Conservation (phyloP, 2,888 invertebrate species). For the Rhingia campestris region DNA sequence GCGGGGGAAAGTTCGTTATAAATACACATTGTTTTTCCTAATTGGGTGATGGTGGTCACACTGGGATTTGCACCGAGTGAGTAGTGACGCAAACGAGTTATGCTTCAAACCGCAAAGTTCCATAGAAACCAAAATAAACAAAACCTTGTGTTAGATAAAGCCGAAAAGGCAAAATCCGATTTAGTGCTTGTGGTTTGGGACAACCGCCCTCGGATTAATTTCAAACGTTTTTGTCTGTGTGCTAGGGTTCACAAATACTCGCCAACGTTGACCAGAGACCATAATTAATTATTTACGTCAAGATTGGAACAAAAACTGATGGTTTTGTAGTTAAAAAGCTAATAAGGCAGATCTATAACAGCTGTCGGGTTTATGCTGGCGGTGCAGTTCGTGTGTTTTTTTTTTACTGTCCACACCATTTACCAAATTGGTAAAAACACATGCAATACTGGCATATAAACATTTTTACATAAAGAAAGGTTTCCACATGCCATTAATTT, state of each 20-base stretch:
- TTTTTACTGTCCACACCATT: too few relatives aligned
- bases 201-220: constrained; percentile 19
- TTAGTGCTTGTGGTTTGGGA: constrained; percentile 16
- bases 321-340: too few relatives aligned
- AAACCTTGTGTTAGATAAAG: constrained; percentile 12
- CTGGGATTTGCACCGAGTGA: not conserved
- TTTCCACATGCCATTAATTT: too few relatives aligned
- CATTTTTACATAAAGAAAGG: too few relatives aligned
- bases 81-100: constrained; percentile 2
- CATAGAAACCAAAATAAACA: constrained; percentile 41
- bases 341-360: too few relatives aligned
- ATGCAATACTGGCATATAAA: too few relatives aligned
- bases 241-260: not conserved
- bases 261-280: not conserved
- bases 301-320: too few relatives aligned
- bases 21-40: constrained; percentile 13
- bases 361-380: too few relatives aligned
- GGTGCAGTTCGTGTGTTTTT: too few relatives aligned
- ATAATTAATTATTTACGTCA: not conserved
- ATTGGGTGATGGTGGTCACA: constrained; percentile 1
- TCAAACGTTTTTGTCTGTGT: not conserved
- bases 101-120: constrained; percentile 20
- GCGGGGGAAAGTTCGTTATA: constrained; percentile 3
- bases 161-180: constrained; percentile 5
- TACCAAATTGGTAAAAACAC: too few relatives aligned